Percentiles rank a stretch among this genome's conserved stretches.
phyloP scores from a whole-genome alignment of 2,888 invertebrate genomes.

The Caenorhabditis sp. region DNA sequence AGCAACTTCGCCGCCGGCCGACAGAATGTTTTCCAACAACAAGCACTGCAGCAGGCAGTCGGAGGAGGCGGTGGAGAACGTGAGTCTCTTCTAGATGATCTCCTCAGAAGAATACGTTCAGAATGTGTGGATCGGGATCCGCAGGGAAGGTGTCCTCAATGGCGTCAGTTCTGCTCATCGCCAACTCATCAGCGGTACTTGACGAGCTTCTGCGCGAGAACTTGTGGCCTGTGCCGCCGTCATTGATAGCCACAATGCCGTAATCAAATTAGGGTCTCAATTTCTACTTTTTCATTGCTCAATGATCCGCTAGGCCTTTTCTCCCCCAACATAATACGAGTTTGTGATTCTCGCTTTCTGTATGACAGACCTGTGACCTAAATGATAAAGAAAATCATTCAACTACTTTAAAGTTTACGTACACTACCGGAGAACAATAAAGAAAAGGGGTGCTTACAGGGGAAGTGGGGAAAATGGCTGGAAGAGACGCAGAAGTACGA shows the following conservation, averaged over 20 bases:
- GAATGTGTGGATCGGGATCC: conserved; percentile 66
- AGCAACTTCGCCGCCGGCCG: conserved; percentile 26
- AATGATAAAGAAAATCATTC: neutral
- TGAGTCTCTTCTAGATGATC: conserved; percentile 3
- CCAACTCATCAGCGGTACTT: conserved; percentile 59
- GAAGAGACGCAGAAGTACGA: neutral
- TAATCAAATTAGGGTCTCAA: neutral
- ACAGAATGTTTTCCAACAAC: conserved; percentile 36
- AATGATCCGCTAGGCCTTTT: conserved; percentile 23
- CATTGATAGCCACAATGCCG: conserved; percentile 8
- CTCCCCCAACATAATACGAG: conserved; percentile 16
- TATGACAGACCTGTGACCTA: conserved; percentile 26
- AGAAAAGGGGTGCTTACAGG: conserved; percentile 14
- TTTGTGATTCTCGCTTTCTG: neutral
- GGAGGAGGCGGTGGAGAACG: conserved; percentile 34
- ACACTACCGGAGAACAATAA: conserved; percentile 31
- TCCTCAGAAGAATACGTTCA: conserved; percentile 14
- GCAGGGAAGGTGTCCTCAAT: conserved; percentile 63
- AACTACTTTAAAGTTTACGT: conserved; percentile 9
- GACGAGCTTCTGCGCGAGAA: conserved; percentile 54
- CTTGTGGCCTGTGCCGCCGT: conserved; percentile 59
- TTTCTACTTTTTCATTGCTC: conserved; percentile 12
- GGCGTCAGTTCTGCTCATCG: conserved; percentile 68
- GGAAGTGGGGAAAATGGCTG: neutral
- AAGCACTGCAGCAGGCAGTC: conserved; percentile 20